A percentile compares a stretch with the other conserved stretches of the same genome.
These are phyloP conservation scores for Conger conger DNA, from an alignment of 2,113 vertebrate genomes.

Conservation along the genomic window DNA sequence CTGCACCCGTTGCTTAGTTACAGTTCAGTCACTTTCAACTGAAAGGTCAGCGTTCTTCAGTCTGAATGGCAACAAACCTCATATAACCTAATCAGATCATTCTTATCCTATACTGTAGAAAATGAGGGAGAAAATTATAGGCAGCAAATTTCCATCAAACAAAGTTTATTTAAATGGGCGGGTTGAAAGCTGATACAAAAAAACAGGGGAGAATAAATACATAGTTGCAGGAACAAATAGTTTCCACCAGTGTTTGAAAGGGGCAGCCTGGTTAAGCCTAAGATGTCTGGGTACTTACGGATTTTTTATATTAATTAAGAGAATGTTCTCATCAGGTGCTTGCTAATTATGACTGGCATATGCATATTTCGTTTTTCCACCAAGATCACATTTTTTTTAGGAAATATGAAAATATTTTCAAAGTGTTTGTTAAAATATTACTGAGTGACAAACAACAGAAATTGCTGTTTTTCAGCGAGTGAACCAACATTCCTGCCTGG, in stretches of 20 bases:
- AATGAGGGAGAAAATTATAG: too few relatives aligned
- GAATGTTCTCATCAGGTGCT: too few relatives aligned
- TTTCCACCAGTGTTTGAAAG: not conserved
- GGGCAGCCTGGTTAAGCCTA: not conserved
- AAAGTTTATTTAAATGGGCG: not conserved
- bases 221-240: not conserved
- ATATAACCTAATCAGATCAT: not conserved
- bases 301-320: constrained; percentile 12
- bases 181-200: not conserved
- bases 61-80: not conserved
- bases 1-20: not conserved
- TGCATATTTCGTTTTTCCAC: too few relatives aligned
- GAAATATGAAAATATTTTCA: not conserved
- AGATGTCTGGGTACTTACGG: not conserved
- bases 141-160: not conserved
- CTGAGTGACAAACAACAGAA: not conserved
- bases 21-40: not conserved
- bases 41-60: not conserved
- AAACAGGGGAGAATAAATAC: not conserved
- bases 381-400: too few relatives aligned
- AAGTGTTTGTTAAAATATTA: not conserved
- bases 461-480: not conserved
- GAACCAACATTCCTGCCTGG: not conserved
- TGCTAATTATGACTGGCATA: too few relatives aligned
- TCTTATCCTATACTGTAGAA: not conserved